These are phyloP conservation scores for Rapana venosa DNA, from an alignment of 2,888 invertebrate species.

Conservation along the genomic window DNA sequence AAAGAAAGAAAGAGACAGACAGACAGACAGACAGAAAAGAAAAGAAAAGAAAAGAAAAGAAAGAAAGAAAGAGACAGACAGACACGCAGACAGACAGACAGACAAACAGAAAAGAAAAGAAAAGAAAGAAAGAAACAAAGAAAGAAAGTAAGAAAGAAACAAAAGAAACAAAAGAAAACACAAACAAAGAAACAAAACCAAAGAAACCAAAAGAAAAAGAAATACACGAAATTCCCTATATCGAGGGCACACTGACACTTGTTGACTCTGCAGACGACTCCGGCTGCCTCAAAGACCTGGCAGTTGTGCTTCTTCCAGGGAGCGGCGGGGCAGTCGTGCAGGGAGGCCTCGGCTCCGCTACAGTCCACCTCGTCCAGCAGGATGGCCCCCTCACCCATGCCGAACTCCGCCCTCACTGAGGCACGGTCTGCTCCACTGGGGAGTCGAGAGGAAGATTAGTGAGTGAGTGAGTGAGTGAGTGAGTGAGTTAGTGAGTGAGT, in stretches of 20 bases:
- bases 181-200: background rate
- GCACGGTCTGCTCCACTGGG: constrained; percentile 55
- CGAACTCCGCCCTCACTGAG: constrained; percentile 68
- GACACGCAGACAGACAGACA: too few species aligned
- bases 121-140: background rate
- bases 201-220: background rate
- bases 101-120: too few species aligned
- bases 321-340: constrained; percentile 84
- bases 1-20: too few species aligned
- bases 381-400: constrained; percentile 79
- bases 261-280: constrained; percentile 70
- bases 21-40: too few species aligned
- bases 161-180: background rate
- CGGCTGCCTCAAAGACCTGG: constrained; percentile 78
- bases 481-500: too few species aligned
- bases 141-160: background rate
- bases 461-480: too few species aligned
- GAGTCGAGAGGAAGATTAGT: background rate
- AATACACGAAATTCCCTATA: too few species aligned
- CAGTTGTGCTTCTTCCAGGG: constrained; percentile 89
- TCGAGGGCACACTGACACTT: constrained; percentile 57
- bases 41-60: too few species aligned
- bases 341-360: constrained; percentile 84
- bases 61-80: too few species aligned
- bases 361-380: constrained; percentile 87